Conservation (phyloP, 2,113 vertebrate genomes). For the Ammodytes marinus region DNA sequence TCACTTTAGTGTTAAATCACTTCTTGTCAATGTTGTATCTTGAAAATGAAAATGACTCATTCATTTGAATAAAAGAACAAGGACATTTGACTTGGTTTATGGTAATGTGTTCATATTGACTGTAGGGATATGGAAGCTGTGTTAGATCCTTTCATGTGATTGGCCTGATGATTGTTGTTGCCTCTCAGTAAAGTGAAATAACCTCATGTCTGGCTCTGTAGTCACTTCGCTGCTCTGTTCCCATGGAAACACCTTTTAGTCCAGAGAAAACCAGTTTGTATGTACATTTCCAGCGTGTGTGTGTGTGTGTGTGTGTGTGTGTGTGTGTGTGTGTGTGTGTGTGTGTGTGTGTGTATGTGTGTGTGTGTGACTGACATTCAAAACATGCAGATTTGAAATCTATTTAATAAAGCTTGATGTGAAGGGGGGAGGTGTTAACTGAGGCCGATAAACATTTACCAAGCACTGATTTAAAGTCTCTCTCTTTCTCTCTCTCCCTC, state of each 20-base stretch:
- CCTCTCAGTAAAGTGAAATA: slow-evolving; percentile 10
- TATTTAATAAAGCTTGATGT: slow-evolving; percentile 49
- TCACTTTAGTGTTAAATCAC: neutral
- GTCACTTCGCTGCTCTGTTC: slow-evolving; percentile 38
- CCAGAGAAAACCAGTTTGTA: slow-evolving; percentile 2
- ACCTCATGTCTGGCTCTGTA: neutral
- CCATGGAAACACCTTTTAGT: slow-evolving; percentile 66
- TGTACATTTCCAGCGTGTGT: neutral
- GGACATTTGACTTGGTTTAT: neutral
- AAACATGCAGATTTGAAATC: slow-evolving; percentile 25
- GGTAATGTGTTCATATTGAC: neutral
- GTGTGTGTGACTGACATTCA: slow-evolving; percentile 4
- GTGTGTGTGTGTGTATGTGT: neutral
- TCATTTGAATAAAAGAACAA: neutral
- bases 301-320: neutral
- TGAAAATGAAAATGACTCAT: neutral
- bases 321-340: slow-evolving; percentile 4
- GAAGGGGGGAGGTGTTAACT: neutral
- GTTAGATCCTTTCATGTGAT: neutral
- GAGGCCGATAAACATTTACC: slow-evolving; percentile 39
- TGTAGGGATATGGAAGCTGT: neutral
- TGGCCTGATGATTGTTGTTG: neutral
- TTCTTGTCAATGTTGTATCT: neutral
- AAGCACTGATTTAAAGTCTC: neutral
- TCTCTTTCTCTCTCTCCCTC: no score